Percentiles rank a stretch among this genome's conserved stretches.
phyloP scores from a whole-genome alignment of 2,113 vertebrate genomes.

The Gadus macrocephalus region DNA sequence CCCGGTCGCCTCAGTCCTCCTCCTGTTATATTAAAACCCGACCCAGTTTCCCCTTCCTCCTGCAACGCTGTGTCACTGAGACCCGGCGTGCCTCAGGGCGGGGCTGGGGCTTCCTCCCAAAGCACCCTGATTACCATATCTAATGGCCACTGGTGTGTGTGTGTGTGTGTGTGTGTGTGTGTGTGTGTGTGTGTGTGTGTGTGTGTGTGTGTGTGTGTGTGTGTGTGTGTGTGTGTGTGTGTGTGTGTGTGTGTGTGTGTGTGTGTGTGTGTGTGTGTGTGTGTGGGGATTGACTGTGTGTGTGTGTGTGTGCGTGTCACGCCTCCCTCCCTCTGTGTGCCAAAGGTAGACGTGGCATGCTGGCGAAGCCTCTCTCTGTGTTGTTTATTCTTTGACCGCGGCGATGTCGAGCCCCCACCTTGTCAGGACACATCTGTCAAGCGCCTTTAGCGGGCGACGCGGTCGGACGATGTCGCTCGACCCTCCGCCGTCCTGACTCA shows the following conservation, averaged over 20 bases:
- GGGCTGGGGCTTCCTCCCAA: slow-evolving; percentile 8
- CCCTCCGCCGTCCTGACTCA: slow-evolving; percentile 3
- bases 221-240: slow-evolving; percentile 6
- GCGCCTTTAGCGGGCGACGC: neutral
- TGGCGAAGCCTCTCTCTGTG: no score
- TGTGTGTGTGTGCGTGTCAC: neutral
- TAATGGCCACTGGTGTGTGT: slow-evolving; percentile 20
- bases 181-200: slow-evolving; percentile 3
- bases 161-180: slow-evolving; percentile 4
- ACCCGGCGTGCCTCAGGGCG: neutral
- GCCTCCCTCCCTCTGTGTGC: no score
- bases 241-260: slow-evolving; percentile 5
- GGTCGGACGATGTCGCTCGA: slow-evolving; percentile 1
- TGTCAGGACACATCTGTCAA: slow-evolving; percentile 7
- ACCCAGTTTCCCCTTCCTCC: slow-evolving; percentile 13
- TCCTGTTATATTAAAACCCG: neutral
- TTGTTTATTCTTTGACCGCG: neutral
- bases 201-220: slow-evolving; percentile 8
- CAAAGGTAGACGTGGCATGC: neutral
- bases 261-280: neutral
- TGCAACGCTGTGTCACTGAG: neutral
- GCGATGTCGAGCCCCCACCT: neutral
- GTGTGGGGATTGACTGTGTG: neutral
- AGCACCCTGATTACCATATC: neutral
- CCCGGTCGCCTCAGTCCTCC: slow-evolving; percentile 22